A percentile compares a stretch with the other conserved stretches of the same genome.
Evolutionary conservation across 2,113 vertebrate species (phyloP).

Genomic region (Aspidoscelis tigris): DNA sequence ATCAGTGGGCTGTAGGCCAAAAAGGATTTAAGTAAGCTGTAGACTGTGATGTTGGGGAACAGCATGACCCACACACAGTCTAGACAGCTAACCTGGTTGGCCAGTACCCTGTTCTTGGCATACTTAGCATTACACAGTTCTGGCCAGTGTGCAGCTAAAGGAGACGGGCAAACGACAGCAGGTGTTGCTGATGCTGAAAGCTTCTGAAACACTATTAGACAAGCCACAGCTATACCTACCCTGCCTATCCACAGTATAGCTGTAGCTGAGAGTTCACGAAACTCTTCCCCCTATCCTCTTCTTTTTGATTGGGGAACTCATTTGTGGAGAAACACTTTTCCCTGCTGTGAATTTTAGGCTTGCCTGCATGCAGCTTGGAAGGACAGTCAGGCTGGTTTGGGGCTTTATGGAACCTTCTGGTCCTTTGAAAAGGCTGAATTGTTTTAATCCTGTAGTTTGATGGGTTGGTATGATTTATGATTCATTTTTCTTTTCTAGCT

Average conservation of each 20-base stretch:
- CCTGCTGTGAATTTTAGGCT: neutral
- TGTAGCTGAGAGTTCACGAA: neutral
- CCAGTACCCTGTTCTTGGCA: neutral
- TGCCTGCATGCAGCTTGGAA: neutral
- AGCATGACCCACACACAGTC: accelerated
- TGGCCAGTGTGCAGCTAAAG: neutral
- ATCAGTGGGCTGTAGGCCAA: slow-evolving; percentile 14
- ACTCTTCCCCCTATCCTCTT: too few species aligned
- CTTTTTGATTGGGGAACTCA: neutral
- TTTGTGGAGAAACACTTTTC: neutral
- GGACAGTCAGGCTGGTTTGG: neutral
- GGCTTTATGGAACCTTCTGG: neutral
- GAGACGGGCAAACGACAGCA: neutral
- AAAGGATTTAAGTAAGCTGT: neutral
- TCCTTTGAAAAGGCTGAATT: accelerated
- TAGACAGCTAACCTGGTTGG: neutral
- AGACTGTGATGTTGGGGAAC: neutral
- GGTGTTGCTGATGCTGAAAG: neutral
- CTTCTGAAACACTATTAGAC: neutral
- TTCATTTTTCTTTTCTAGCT: neutral
- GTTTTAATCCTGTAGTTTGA: neutral
- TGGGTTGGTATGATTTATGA: too few species aligned
- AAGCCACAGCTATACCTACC: neutral
- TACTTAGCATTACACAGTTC: neutral
- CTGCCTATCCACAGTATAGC: neutral